phyloP scores from a whole-genome alignment of 2,113 vertebrate genomes.

The Reinhardtius hippoglossoides region DNA sequence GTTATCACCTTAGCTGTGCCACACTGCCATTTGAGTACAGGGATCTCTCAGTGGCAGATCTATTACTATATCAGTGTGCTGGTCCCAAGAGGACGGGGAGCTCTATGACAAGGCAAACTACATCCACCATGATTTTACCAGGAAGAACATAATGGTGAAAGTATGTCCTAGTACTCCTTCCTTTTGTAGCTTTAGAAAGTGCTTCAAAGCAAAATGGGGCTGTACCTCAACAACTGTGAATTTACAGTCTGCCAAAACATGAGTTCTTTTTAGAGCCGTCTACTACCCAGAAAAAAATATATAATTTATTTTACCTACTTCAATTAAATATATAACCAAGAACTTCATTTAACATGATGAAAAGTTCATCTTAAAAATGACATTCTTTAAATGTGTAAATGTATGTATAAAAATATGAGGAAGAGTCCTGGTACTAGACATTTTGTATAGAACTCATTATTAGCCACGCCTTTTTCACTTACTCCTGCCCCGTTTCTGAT shows the following conservation, averaged over 20 bases:
- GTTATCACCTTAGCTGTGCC: background rate
- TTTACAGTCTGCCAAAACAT: background rate
- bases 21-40: background rate
- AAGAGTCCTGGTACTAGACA: background rate
- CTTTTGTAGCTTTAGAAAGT: background rate
- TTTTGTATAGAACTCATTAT: background rate
- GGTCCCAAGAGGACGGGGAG: background rate
- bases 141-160: background rate
- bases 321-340: no score
- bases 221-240: background rate
- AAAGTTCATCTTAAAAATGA: no score
- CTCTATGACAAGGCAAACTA: background rate
- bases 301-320: no score
- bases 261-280: no score
- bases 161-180: background rate
- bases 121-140: constrained; percentile 25
- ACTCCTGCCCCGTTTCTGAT: background rate
- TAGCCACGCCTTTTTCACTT: background rate
- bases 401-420: no score
- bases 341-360: no score
- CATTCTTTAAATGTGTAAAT: no score
- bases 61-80: constrained; percentile 12
- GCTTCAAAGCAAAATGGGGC: background rate
- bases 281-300: no score
- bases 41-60: background rate